A percentile compares a stretch with the other conserved stretches of the same genome.
Conservation (phyloP, 23 tunicate species). For the Ascidia mentula region DNA sequence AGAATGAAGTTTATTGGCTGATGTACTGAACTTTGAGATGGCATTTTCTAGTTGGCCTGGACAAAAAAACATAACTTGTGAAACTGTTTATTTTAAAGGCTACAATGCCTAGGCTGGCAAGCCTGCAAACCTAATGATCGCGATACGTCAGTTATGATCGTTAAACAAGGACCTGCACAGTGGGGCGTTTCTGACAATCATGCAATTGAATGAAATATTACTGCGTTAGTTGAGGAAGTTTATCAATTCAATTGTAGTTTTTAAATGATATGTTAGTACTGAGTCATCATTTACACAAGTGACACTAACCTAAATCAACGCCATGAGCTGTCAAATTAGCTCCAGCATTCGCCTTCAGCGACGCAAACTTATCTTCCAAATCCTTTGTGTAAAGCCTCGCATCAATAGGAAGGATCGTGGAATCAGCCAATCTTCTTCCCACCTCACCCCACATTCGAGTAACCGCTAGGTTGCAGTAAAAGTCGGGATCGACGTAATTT, state of each 20-base stretch:
- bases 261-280: no score
- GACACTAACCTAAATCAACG: conserved; percentile 36
- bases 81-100: no score
- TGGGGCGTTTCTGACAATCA: no score
- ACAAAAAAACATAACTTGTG: neutral
- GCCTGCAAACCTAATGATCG: no score
- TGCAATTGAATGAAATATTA: no score
- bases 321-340: conserved; percentile 35
- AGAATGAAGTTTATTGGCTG: conserved; percentile 35
- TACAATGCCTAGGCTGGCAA: no score
- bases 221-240: no score
- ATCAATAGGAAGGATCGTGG: conserved; percentile 57
- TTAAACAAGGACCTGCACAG: no score
- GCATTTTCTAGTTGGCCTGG: conserved; percentile 19
- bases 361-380: conserved; percentile 19
- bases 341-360: conserved; percentile 12
- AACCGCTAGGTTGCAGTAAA: conserved; percentile 43
- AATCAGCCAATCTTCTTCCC: conserved; percentile 47
- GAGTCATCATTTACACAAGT: no score
- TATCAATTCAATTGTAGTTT: no score
- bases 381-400: conserved; percentile 35
- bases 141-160: no score
- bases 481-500: conserved; percentile 61
- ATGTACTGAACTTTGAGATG: conserved; percentile 14
- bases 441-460: conserved; percentile 47